Evolutionary conservation across 2,888 invertebrate genomes (phyloP), one percentile per base, ranked within the genome.

Genomic region (Notodonta dromedarius): DNA sequence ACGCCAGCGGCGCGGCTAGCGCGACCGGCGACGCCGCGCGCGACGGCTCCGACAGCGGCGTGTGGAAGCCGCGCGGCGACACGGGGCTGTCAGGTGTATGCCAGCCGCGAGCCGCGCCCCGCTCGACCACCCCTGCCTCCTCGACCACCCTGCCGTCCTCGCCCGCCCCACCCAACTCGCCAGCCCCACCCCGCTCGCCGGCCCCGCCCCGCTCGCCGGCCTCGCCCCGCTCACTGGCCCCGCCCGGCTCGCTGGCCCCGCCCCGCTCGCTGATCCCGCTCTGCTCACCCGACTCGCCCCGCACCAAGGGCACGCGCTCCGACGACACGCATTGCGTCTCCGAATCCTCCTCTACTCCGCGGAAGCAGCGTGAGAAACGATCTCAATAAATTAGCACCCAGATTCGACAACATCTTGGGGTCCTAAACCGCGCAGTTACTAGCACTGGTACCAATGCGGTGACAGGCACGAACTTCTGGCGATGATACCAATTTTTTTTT

Each of bases 61-160:
- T 97, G 85, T 96, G 96, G 87, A 96, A 97, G 65, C 97, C 97
- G 62, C 96, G 96, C 3, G 83, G 88, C 50, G 87, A 84, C 48
- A 82, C 76, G 52, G 86, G 85, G 69, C 87, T 88, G 70, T 89
- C 86, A 57, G 88, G 94, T 69, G 92, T 91, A 80, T 90, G 91
- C 82, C 94, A 95, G 59, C 95, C 94, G 58, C 95, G 95, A 11
- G 94, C 94, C 16, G 6, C 50, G 32, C 16, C 11, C 14, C 91
- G 90, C 12, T 83, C 87, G 63, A 5, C 7, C 35, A 5, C 35
- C 6, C 7, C 35, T 7, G 6, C 35, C 35, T 7, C 35, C 35
- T 35, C 35, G 35, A 6, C 35, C 4, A 2, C 35, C 6, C 35
- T 7, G 35, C 35, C 35, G 0, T 7, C 35, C 35, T 35, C 35